phyloP scores from a whole-genome alignment of 2,797 vertebrate species.

The Cichlasoma orientale region DNA sequence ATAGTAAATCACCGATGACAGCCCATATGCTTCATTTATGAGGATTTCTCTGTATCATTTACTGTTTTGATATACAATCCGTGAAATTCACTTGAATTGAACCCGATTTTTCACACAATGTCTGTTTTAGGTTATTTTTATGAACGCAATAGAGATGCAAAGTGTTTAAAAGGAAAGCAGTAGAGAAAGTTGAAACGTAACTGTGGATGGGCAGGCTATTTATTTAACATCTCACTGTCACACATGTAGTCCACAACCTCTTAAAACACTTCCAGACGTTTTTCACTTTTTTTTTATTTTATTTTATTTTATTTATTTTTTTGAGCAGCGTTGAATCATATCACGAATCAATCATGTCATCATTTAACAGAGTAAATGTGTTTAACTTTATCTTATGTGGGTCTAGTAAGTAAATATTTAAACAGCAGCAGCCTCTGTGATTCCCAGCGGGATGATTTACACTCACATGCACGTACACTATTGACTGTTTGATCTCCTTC shows the following conservation, averaged over 20 bases:
- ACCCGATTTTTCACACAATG: background rate
- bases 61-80: background rate
- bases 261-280: background rate
- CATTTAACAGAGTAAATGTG: background rate
- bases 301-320: too few relatives aligned
- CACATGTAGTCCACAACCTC: background rate
- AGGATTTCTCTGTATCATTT: background rate
- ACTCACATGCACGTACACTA: conserved; percentile 29
- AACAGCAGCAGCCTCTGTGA: background rate
- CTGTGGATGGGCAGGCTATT: background rate
- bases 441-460: background rate
- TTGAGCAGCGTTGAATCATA: background rate
- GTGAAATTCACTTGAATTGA: background rate
- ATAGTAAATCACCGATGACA: background rate
- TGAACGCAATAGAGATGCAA: background rate
- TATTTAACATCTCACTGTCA: too few relatives aligned
- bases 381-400: background rate
- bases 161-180: background rate
- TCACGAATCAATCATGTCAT: background rate
- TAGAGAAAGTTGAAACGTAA: background rate
- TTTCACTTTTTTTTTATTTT: too few relatives aligned
- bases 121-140: background rate
- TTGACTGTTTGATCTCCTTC: conserved; percentile 74
- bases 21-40: background rate
- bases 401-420: background rate